Percentiles rank a stretch among this genome's conserved stretches.
Conservation (phyloP, 2,888 invertebrate genomes). For the Drosophila picticornis region DNA sequence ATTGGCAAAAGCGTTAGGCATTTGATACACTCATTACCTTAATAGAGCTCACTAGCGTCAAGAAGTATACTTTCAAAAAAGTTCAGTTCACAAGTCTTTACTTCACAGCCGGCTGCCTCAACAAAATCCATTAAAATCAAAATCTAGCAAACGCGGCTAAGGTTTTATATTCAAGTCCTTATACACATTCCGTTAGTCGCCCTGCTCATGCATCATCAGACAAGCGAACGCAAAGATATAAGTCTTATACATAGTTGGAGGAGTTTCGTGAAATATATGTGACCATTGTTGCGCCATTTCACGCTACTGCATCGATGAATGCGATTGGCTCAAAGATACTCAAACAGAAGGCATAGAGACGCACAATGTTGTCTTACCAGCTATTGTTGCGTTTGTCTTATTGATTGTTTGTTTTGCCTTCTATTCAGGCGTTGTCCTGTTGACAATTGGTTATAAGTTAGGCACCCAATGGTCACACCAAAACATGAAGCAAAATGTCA, state of each 20-base stretch:
- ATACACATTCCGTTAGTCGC: slow-evolving; percentile 57
- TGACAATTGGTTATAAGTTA: slow-evolving; percentile 70
- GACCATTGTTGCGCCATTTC: slow-evolving; percentile 70
- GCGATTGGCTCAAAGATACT: slow-evolving; percentile 21
- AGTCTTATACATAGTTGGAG: slow-evolving; percentile 45
- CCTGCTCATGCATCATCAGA: slow-evolving; percentile 64
- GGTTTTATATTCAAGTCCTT: slow-evolving; percentile 17
- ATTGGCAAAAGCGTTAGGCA: background rate
- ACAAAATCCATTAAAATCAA: slow-evolving; percentile 22
- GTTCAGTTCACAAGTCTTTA: slow-evolving; percentile 31
- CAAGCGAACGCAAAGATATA: slow-evolving; percentile 20
- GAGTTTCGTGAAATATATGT: slow-evolving; percentile 72
- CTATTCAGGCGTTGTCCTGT: slow-evolving; percentile 61
- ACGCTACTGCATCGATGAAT: slow-evolving; percentile 44
- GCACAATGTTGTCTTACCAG: slow-evolving; percentile 60
- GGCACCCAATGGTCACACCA: slow-evolving; percentile 49
- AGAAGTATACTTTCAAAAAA: slow-evolving; percentile 19
- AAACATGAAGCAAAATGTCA: slow-evolving; percentile 64
- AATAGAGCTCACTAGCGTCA: background rate
- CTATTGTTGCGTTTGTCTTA: slow-evolving; percentile 60
- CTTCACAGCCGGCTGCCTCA: too few species aligned
- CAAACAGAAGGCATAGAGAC: slow-evolving; percentile 56
- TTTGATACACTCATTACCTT: slow-evolving; percentile 10
- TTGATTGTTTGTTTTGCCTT: slow-evolving; percentile 77
- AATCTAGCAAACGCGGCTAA: slow-evolving; percentile 8